A percentile compares a stretch with the other conserved stretches of the same genome.
These are phyloP conservation scores for Zaprionus gabonicus DNA, from an alignment of 1,140 invertebrate species.

Conservation along the genomic window DNA sequence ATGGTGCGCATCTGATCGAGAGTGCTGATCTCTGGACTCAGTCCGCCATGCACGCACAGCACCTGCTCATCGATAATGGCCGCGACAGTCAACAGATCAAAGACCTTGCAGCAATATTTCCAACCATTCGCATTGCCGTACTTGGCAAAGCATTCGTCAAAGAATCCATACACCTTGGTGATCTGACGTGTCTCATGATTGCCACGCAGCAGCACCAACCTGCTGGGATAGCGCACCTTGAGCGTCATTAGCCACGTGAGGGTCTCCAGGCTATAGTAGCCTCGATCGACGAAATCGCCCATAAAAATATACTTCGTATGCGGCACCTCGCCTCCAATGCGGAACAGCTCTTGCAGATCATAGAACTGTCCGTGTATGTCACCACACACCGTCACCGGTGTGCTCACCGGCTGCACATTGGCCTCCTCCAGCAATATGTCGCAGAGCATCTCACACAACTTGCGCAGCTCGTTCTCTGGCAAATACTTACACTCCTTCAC, in stretches of 20 bases:
- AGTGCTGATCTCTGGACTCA: slow-evolving; percentile 95
- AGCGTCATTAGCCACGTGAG: slow-evolving; percentile 96
- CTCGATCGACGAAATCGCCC: slow-evolving; percentile 98
- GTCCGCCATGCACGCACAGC: slow-evolving; percentile 98
- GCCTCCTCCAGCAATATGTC: slow-evolving; percentile 96
- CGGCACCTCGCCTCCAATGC: slow-evolving; percentile 95
- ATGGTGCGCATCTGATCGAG: slow-evolving; percentile 97
- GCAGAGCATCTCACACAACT: slow-evolving; percentile 96
- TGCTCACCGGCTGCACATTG: slow-evolving; percentile 96
- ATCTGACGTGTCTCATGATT: slow-evolving; percentile 99
- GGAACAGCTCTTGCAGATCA: slow-evolving; percentile 96
- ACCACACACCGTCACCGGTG: slow-evolving; percentile 97
- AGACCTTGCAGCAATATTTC: slow-evolving; percentile 99
- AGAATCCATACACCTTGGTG: slow-evolving; percentile 99
- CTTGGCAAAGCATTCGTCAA: slow-evolving; percentile 99
- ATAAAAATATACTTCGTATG: slow-evolving; percentile 98
- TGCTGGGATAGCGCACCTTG: slow-evolving; percentile 86
- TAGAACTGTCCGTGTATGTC: slow-evolving; percentile 99
- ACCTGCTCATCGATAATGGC: slow-evolving; percentile 98
- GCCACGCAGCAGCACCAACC: slow-evolving; percentile 96
- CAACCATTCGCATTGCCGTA: slow-evolving; percentile 99
- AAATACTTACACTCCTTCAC: slow-evolving; percentile 98
- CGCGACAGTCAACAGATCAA: slow-evolving; percentile 98
- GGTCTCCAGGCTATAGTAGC: slow-evolving; percentile 97
- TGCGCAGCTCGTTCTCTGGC: slow-evolving; percentile 98